Base-by-base conservation (phyloP, 2,797 vertebrate species). In the Mallotus villosus region DNA sequence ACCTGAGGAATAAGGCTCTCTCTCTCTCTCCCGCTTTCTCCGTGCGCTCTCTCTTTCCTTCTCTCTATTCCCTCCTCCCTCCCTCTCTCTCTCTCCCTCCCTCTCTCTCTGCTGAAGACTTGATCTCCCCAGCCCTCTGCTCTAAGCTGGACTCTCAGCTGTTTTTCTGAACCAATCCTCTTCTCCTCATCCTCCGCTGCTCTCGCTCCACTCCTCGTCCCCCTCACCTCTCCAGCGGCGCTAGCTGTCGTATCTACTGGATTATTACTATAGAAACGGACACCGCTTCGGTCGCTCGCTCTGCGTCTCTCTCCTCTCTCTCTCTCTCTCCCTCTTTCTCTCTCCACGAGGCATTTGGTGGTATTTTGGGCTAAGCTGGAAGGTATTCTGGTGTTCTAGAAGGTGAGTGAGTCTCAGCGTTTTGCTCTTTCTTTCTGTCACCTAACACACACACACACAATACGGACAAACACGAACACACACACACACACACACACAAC, bases 91-190 rank as follows among this genome's bases (percentile, higher is more conserved):
- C 61, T 86, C 78, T 75, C 78, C 75, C 68, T n/a, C 77, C 79
- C 85, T 83, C 84, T 80, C 80, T 73, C 82, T 74, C 81, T 72
- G 51, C 51, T 53, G 51, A 53, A n/a, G 51, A 6, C 19, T 53
- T 53, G 51, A 53, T 53, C 51, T 53, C 51, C 14, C 51, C 51
- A 53, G 51, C 17, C 17, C 51, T 53, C 17, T 53, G 51, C 51
- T 53, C 51, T n/a, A 53, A 53, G 51, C 51, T n/a, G 51, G 51
- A 17, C 51, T 6, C 51, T 53, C 51, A 53, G 14, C 16, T 53
- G 51, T 14, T 53, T 53, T 12, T 53, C 16, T 17, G 16, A 53
- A 53, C 51, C 51, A 53, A 53, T 53, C 51, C 51, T 53, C 37
- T 53, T n/a, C 51, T 53, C 51, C 19, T 53, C 51, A 53, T 53